Evolutionary conservation across 2,888 invertebrate species (phyloP).

Genomic region (Chrysodeixis includens): DNA sequence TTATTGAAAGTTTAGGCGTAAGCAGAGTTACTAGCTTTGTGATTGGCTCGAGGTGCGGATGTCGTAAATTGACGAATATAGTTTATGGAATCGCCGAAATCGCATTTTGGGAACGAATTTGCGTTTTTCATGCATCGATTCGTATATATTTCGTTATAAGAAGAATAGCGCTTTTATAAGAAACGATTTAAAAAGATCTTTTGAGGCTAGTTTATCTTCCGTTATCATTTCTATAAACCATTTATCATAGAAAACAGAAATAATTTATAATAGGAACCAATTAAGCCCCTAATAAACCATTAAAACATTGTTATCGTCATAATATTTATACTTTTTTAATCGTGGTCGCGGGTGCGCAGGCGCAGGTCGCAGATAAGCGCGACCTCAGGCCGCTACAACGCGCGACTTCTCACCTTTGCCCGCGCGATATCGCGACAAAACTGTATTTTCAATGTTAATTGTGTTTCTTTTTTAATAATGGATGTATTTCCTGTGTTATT

Average conservation of each 20-base stretch:
- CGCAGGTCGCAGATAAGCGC: slow-evolving; percentile 33
- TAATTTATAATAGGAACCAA: not conserved
- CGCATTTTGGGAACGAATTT: too few species aligned
- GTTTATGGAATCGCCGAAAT: too few species aligned
- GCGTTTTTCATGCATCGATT: too few species aligned
- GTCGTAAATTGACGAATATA: not conserved
- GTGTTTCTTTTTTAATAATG: slow-evolving; percentile 37
- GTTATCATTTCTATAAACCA: not conserved
- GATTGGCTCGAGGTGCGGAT: not conserved
- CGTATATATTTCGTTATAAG: too few species aligned
- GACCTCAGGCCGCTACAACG: slow-evolving; percentile 26
- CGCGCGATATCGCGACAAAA: slow-evolving; percentile 30
- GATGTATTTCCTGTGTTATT: slow-evolving; percentile 36
- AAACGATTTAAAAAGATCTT: too few species aligned
- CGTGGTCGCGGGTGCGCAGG: slow-evolving; percentile 28
- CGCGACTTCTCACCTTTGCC: slow-evolving; percentile 41
- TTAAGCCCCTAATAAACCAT: slow-evolving; percentile 15
- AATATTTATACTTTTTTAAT: slow-evolving; percentile 46
- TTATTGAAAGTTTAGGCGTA: slow-evolving; percentile 28
- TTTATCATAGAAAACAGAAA: not conserved
- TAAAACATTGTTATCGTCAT: slow-evolving; percentile 30
- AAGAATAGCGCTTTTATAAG: too few species aligned
- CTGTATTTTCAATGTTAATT: slow-evolving; percentile 43
- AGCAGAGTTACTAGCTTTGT: not conserved
- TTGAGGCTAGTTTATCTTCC: too few species aligned